Percentiles rank a stretch among this genome's conserved stretches.
Evolutionary conservation across 2,888 invertebrate species (phyloP).

Genomic region (Drosophila parthenogenetica): DNA sequence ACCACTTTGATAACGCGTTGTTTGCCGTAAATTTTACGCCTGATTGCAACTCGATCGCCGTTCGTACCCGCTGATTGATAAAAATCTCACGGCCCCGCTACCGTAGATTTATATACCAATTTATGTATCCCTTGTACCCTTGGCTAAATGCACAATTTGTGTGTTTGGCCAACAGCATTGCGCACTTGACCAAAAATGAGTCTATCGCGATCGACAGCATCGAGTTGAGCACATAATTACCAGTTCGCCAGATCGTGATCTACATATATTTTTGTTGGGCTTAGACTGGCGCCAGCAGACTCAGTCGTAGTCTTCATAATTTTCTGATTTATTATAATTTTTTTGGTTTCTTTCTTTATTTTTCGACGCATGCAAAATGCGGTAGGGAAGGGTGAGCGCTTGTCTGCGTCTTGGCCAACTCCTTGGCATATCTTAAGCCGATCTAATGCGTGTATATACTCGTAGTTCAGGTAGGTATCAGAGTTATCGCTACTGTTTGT

Average conservation of each 20-base stretch:
- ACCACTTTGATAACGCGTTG: slow-evolving; percentile 73
- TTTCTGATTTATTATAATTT: slow-evolving; percentile 49
- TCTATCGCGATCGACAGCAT: slow-evolving; percentile 33
- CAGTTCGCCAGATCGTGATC: slow-evolving; percentile 19
- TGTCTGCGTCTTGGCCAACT: slow-evolving; percentile 18
- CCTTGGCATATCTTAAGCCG: slow-evolving; percentile 72
- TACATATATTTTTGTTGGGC: slow-evolving; percentile 40
- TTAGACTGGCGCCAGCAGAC: slow-evolving; percentile 70
- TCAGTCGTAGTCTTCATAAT: slow-evolving; percentile 36
- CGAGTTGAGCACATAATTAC: slow-evolving; percentile 72
- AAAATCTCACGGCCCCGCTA: slow-evolving; percentile 68
- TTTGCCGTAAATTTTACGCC: slow-evolving; percentile 78
- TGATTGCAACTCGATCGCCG: slow-evolving; percentile 58
- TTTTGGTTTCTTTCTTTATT: too few relatives aligned
- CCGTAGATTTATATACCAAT: too few relatives aligned
- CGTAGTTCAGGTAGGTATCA: slow-evolving; percentile 53
- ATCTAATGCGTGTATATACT: slow-evolving; percentile 60
- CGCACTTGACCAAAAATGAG: slow-evolving; percentile 49
- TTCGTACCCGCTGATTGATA: slow-evolving; percentile 64
- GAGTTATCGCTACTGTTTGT: slow-evolving; percentile 60
- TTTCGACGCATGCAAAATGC: too few relatives aligned
- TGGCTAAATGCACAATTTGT: slow-evolving; percentile 62
- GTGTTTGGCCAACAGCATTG: slow-evolving; percentile 66
- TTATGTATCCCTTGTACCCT: not conserved
- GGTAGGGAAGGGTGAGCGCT: slow-evolving; percentile 65